Base-by-base conservation (phyloP, 1,140 invertebrate species). In the Chironomus striatipennis region DNA sequence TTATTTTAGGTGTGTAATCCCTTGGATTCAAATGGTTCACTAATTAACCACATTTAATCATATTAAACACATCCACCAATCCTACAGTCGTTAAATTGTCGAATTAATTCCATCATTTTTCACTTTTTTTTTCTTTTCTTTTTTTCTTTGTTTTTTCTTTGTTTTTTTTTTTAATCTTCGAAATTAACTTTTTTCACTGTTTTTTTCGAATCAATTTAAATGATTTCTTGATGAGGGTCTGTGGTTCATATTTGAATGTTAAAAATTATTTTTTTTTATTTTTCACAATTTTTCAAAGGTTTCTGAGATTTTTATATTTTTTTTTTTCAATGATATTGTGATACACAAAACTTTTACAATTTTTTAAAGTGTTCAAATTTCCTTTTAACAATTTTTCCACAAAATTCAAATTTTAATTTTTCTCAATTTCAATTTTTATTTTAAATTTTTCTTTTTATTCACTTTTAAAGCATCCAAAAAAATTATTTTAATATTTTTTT, bases 61-160 rank as follows among this genome's bases (percentile, higher is more conserved):
- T n/a, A 57, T 57, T 57, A 57, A n/a, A n/a, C 47, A 57, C n/a
- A 57, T n/a, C 24, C 47, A 57, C 47, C n/a, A 12, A 57, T 57
- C 47, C 47, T 57, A 57, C 47, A 57, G 47, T 57, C 47, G 47
- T 57, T 57, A 57, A 15, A 57, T 57, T 57, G 47, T 57, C 47
- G 47, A 57, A 57, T 57, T 57, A n/a, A n/a, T 57, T 57, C 47
- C 47, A 57, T 57, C 47, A 47, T 57, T 57, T 57, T 57, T 34
- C 7, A 70, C 18, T 70, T 18, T 70, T 8, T 18, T 18, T 70
- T 18, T 1, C 17, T 18, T 17, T 67, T 7, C 17, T 67, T 67
- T 67, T 7, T 1, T 6, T 20, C n/a, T 15, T 12, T 3, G n/a
- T n/a, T 12, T 12, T 57, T 57, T 57, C n/a, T 4, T 7, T 57